Percentiles rank a stretch among this genome's conserved stretches.
These are phyloP conservation scores for Drosophila lowei DNA, from an alignment of 1,140 invertebrate genomes.

Conservation along the genomic window DNA sequence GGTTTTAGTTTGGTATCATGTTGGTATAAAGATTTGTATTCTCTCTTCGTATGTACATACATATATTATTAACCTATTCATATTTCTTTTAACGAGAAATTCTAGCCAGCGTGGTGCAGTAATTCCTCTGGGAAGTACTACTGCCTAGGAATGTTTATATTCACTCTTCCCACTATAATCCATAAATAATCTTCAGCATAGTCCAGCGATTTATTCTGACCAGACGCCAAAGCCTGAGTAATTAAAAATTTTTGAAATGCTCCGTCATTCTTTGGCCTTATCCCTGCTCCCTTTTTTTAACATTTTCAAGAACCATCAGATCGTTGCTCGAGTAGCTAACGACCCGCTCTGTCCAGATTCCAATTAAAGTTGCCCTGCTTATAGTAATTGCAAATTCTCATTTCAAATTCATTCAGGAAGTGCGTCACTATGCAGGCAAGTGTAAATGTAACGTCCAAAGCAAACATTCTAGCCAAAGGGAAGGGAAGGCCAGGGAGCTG, in stretches of 20 bases:
- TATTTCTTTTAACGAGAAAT: too few relatives aligned
- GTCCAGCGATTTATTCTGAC: too few relatives aligned
- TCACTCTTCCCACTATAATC: too few relatives aligned
- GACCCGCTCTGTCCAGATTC: slow-evolving; percentile 36
- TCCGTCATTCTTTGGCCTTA: slow-evolving; percentile 1
- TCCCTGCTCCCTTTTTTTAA: slow-evolving; percentile 8
- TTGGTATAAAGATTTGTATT: too few relatives aligned
- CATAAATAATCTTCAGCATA: too few relatives aligned
- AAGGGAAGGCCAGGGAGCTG: slow-evolving; percentile 7
- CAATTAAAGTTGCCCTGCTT: slow-evolving; percentile 59
- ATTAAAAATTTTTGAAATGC: background rate
- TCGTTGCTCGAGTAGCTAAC: slow-evolving; percentile 27
- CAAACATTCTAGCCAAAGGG: slow-evolving; percentile 13
- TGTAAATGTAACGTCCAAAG: slow-evolving; percentile 54
- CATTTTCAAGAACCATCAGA: slow-evolving; percentile 24
- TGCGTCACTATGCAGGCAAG: slow-evolving; percentile 46
- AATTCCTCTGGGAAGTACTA: too few relatives aligned
- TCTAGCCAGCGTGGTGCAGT: too few relatives aligned
- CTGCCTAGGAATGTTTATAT: too few relatives aligned
- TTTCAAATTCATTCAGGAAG: slow-evolving; percentile 40
- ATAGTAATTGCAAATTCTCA: slow-evolving; percentile 59
- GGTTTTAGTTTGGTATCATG: too few relatives aligned
- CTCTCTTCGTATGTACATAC: too few relatives aligned
- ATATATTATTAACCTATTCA: too few relatives aligned
- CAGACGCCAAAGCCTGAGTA: background rate